These are phyloP conservation scores for Sandelia bainsii DNA, from an alignment of 2,797 vertebrate genomes.

Conservation along the genomic window DNA sequence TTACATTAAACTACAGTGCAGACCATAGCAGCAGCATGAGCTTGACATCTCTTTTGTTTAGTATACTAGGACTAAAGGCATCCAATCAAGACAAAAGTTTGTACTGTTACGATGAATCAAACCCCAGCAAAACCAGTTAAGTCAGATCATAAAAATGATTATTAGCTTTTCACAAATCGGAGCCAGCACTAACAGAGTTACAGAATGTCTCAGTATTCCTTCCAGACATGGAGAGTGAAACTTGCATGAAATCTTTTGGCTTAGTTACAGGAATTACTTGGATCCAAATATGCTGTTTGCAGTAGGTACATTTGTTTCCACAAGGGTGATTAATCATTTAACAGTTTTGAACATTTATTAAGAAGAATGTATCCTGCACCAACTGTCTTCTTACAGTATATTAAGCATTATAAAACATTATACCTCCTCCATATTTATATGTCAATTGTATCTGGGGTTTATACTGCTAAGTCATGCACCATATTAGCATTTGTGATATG, in stretches of 20 bases:
- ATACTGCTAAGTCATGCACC: neutral
- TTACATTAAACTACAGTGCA: too few species aligned
- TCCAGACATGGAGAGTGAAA: neutral
- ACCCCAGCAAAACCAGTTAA: constrained; percentile 21
- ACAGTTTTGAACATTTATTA: neutral
- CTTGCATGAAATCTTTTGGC: neutral
- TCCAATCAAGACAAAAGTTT: neutral
- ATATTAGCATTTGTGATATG: too few species aligned
- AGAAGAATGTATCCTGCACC: too few species aligned
- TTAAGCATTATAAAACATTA: neutral
- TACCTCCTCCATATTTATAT: neutral
- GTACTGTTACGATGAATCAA: neutral
- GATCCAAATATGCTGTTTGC: neutral
- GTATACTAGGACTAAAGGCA: neutral
- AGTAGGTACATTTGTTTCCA: neutral
- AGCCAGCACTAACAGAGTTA: constrained; percentile 2
- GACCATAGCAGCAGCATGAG: too few species aligned
- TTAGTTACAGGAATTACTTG: neutral
- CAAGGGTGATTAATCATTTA: neutral
- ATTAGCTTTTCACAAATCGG: neutral
- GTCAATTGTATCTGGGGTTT: too few species aligned
- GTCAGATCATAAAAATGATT: neutral
- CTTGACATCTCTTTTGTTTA: too few species aligned
- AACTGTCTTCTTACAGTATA: neutral
- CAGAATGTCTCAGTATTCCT: neutral